These are phyloP conservation scores for Gobio occitaniae DNA, from an alignment of 2,797 vertebrate species.

Conservation along the genomic window DNA sequence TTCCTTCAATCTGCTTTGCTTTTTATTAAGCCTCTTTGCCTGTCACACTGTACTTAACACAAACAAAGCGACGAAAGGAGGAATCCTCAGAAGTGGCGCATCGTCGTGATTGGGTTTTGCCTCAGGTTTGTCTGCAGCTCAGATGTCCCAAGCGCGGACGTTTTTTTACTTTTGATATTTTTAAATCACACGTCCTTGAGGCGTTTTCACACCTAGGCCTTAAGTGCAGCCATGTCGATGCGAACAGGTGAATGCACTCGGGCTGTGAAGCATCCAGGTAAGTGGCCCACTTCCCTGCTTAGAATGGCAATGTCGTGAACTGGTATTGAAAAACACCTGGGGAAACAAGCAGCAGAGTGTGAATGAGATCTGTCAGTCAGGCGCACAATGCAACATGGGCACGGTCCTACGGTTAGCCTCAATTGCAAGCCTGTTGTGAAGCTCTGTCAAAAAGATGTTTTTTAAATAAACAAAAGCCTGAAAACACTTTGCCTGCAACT, in stretches of 20 bases:
- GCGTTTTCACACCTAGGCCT: slow-evolving; percentile 45
- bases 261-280: slow-evolving; percentile 47
- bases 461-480: slow-evolving; percentile 27
- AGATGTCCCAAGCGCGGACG: not conserved
- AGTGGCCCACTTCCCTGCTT: slow-evolving; percentile 45
- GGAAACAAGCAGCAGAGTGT: slow-evolving; percentile 36
- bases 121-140: slow-evolving; percentile 18
- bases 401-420: not conserved
- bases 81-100: slow-evolving; percentile 44
- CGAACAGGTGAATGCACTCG: slow-evolving; percentile 55
- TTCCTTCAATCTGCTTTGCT: slow-evolving; percentile 43
- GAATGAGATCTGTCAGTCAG: slow-evolving; percentile 39
- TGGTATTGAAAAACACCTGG: slow-evolving; percentile 22
- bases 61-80: slow-evolving; percentile 42
- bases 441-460: slow-evolving; percentile 22
- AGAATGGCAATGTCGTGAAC: slow-evolving; percentile 28
- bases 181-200: slow-evolving; percentile 4
- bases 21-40: slow-evolving; percentile 43
- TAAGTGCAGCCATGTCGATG: slow-evolving; percentile 31
- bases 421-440: not conserved
- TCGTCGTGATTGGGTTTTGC: slow-evolving; percentile 11
- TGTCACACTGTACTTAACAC: slow-evolving; percentile 53
- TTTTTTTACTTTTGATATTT: not conserved
- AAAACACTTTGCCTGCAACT: not conserved
- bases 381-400: slow-evolving; percentile 8